Conservation (phyloP, 1,140 invertebrate species). For the Platorchestia sp. region DNA sequence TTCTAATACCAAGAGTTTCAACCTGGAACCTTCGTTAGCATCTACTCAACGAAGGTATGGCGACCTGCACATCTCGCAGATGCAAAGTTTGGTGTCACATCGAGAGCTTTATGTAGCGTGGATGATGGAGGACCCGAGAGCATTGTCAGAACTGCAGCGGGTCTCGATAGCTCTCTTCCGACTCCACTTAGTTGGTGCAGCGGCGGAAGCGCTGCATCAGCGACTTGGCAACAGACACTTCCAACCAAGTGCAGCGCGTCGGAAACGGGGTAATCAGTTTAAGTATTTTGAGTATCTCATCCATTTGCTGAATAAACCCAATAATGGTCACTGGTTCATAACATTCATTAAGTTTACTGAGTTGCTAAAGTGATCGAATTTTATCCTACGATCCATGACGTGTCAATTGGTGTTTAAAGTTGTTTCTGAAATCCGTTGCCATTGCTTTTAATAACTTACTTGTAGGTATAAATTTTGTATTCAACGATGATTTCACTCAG, state of each 20-base stretch:
- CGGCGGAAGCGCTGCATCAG: not conserved
- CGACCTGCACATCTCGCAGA: not conserved
- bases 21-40: not conserved
- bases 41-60: not conserved
- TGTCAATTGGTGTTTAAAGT: too few relatives aligned
- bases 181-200: not conserved
- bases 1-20: not conserved
- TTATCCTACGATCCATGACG: too few relatives aligned
- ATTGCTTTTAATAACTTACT: too few relatives aligned
- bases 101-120: constrained; percentile 29
- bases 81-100: constrained; percentile 11
- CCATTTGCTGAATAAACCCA: not conserved
- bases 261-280: not conserved
- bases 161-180: constrained; percentile 33
- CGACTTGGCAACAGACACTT: constrained; percentile 18
- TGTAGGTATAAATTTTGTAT: too few relatives aligned
- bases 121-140: constrained; percentile 1
- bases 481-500: too few relatives aligned
- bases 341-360: not conserved
- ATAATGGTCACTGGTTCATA: not conserved
- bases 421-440: too few relatives aligned
- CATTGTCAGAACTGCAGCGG: constrained; percentile 23
- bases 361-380: not conserved
- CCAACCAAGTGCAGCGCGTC: not conserved
- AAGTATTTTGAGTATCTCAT: not conserved